Evolutionary conservation across 2,888 invertebrate species (phyloP).

Genomic region (Xestia xanthographa): DNA sequence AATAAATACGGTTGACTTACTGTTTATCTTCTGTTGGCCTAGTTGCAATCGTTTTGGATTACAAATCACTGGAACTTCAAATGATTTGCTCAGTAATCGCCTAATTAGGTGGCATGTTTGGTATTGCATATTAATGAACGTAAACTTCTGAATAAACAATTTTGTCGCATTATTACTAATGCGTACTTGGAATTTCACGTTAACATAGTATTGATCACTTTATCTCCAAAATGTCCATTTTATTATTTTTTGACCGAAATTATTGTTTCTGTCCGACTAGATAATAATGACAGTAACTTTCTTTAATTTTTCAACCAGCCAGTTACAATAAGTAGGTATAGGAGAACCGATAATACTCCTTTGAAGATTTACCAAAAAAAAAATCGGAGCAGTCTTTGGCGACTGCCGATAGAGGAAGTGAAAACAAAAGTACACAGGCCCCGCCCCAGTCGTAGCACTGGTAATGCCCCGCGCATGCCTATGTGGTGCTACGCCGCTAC

Average conservation of each 20-base stretch:
- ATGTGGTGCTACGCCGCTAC: too few relatives aligned
- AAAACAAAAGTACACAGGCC: too few relatives aligned
- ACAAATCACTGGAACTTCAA: conserved; percentile 62
- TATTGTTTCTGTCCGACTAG: conserved; percentile 35
- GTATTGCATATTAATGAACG: conserved; percentile 81
- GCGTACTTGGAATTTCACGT: conserved; percentile 53
- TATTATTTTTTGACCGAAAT: conserved; percentile 32
- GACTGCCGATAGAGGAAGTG: too few relatives aligned
- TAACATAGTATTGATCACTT: conserved; percentile 28
- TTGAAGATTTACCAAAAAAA: conserved; percentile 2
- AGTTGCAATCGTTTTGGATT: conserved; percentile 51
- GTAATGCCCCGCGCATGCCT: too few relatives aligned
- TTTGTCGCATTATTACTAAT: conserved; percentile 69
- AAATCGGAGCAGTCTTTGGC: too few relatives aligned
- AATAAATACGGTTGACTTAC: conserved; percentile 51
- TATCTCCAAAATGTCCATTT: conserved; percentile 58
- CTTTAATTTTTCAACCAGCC: conserved; percentile 45
- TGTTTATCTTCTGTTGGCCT: conserved; percentile 30
- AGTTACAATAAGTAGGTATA: conserved; percentile 21
- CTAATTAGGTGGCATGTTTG: conserved; percentile 74
- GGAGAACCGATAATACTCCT: conserved; percentile 5
- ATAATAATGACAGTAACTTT: conserved; percentile 22
- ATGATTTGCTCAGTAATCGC: conserved; percentile 68
- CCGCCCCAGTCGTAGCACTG: too few relatives aligned
- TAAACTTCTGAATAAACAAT: conserved; percentile 68